Evolutionary conservation across 2,888 invertebrate genomes (phyloP).

Genomic region (Mimumesa dahlbomi): DNA sequence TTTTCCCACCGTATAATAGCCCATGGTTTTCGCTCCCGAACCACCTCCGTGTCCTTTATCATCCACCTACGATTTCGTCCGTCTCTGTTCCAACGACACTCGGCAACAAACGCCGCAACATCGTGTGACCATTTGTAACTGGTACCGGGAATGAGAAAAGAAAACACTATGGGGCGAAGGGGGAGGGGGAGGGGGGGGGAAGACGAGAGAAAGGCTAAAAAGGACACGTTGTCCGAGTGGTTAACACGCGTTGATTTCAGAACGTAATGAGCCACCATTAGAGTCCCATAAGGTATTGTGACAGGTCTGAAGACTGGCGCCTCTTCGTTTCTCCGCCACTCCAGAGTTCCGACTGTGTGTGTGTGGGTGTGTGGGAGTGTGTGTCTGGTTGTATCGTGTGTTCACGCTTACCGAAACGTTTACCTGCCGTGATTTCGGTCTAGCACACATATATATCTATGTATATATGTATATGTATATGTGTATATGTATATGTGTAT

Average conservation of each 20-base stretch:
- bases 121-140: slow-evolving; percentile 57
- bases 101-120: slow-evolving; percentile 24
- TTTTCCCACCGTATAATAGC: slow-evolving; percentile 24
- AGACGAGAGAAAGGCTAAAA: slow-evolving; percentile 24
- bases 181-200: slow-evolving; percentile 11
- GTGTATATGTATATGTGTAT: too few species aligned
- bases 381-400: too few species aligned
- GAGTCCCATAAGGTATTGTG: slow-evolving; percentile 62
- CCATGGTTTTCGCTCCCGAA: slow-evolving; percentile 20
- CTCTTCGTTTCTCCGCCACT: neutral
- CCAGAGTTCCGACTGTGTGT: too few species aligned
- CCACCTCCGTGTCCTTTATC: slow-evolving; percentile 36
- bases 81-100: neutral
- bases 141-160: slow-evolving; percentile 7
- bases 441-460: slow-evolving; percentile 42
- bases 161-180: too few species aligned
- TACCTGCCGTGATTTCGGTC: slow-evolving; percentile 45
- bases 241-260: slow-evolving; percentile 51
- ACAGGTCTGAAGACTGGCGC: slow-evolving; percentile 56
- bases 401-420: neutral
- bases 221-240: slow-evolving; percentile 14
- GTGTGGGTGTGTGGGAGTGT: neutral
- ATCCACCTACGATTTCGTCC: slow-evolving; percentile 12
- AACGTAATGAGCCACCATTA: slow-evolving; percentile 69
- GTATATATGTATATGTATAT: too few species aligned